Evolutionary conservation across 2,888 invertebrate species (phyloP).

Genomic region (Thysanoteuthis rhombus): DNA sequence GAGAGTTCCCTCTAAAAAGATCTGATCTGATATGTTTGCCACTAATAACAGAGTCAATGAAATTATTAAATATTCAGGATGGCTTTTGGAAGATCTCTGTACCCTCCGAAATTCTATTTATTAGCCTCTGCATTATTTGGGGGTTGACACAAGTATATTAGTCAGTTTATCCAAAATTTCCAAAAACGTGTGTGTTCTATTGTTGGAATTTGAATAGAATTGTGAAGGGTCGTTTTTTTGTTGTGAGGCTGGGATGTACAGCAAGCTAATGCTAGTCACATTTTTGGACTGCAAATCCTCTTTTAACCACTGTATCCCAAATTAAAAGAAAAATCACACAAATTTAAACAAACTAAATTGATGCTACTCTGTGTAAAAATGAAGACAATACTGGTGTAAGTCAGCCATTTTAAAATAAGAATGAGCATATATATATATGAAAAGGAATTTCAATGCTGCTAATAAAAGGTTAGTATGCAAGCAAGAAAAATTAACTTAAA

Average conservation of each 20-base stretch:
- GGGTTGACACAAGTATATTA: not conserved
- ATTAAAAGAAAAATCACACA: not conserved
- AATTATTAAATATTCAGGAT: not conserved
- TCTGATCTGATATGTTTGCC: not conserved
- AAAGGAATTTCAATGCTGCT: too few relatives aligned
- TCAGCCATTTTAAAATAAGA: not conserved
- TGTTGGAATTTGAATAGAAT: not conserved
- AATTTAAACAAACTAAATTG: not conserved
- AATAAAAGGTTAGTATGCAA: too few relatives aligned
- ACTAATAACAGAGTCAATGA: not conserved
- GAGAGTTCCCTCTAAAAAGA: not conserved
- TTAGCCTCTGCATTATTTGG: not conserved
- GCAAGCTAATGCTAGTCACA: not conserved
- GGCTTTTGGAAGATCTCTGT: not conserved
- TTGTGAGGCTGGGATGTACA: not conserved
- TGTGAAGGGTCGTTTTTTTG: too few relatives aligned
- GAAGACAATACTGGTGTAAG: not conserved
- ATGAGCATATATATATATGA: not conserved
- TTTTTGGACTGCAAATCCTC: not conserved
- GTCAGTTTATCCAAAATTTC: not conserved
- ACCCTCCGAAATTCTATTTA: not conserved
- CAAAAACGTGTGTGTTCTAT: not conserved
- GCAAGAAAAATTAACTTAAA: too few relatives aligned
- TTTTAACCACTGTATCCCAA: not conserved
- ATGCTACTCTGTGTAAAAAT: not conserved